phyloP scores from a whole-genome alignment of 2,113 vertebrate genomes.

The Protomyctophum bolini region DNA sequence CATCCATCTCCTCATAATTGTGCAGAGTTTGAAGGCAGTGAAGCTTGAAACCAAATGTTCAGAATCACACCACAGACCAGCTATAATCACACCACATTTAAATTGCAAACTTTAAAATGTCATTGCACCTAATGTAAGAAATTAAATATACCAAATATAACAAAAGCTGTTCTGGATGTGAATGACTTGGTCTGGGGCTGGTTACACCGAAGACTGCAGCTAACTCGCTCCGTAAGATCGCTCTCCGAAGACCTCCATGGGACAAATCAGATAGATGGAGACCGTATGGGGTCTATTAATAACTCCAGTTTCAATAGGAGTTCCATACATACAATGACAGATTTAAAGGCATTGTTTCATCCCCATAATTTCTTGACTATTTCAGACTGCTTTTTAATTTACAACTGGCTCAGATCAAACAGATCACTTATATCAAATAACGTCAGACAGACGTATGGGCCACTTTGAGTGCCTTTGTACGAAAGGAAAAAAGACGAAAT shows the following conservation, averaged over 20 bases:
- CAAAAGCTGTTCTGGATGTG: slow-evolving; percentile 9
- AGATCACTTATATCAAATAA: slow-evolving; percentile 38
- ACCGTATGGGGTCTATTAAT: slow-evolving; percentile 41
- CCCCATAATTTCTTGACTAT: slow-evolving; percentile 16
- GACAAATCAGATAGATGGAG: slow-evolving; percentile 13
- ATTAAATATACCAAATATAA: slow-evolving; percentile 18
- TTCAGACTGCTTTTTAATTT: slow-evolving; percentile 39
- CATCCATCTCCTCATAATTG: slow-evolving; percentile 37
- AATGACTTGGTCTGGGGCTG: slow-evolving; percentile 16
- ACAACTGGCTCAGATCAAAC: slow-evolving; percentile 32
- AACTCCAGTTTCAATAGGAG: slow-evolving; percentile 28
- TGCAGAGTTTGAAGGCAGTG: slow-evolving; percentile 23
- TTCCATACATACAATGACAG: slow-evolving; percentile 19
- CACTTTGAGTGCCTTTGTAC: slow-evolving; percentile 16
- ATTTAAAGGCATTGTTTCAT: slow-evolving; percentile 41
- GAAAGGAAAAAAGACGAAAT: slow-evolving; percentile 20
- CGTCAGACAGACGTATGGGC: slow-evolving; percentile 13
- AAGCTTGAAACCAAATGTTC: slow-evolving; percentile 42
- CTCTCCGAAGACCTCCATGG: background rate
- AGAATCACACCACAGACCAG: slow-evolving; percentile 27
- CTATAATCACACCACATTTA: slow-evolving; percentile 24
- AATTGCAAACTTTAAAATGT: slow-evolving; percentile 16
- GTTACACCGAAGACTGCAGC: slow-evolving; percentile 13
- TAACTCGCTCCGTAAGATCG: slow-evolving; percentile 16
- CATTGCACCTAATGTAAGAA: slow-evolving; percentile 23